Conservation (phyloP, 2,797 vertebrate species). For the Galagoides demidoff region DNA sequence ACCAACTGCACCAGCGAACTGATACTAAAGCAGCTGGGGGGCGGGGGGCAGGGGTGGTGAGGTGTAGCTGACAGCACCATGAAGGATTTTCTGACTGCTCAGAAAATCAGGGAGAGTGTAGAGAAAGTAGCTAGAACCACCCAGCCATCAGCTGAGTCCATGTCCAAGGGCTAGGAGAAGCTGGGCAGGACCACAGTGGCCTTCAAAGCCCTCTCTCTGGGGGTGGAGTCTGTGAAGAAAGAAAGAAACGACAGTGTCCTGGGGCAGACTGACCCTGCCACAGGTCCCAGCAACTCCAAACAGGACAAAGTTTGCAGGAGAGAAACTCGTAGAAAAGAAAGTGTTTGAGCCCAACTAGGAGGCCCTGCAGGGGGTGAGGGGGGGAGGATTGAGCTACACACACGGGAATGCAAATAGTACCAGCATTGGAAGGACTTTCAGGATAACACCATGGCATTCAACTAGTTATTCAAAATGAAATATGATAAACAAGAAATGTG, state of each 20-base stretch:
- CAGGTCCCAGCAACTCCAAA: slow-evolving; percentile 92
- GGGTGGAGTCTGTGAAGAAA: slow-evolving; percentile 95
- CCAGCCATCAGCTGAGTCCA: slow-evolving; percentile 94
- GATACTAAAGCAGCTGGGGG: slow-evolving; percentile 93
- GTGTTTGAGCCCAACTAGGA: slow-evolving; percentile 96
- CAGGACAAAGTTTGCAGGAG: slow-evolving; percentile 94
- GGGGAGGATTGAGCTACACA: slow-evolving; percentile 95
- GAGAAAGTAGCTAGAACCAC: slow-evolving; percentile 96
- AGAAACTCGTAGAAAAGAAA: slow-evolving; percentile 88
- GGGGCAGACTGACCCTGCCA: slow-evolving; percentile 92
- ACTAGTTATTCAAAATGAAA: slow-evolving; percentile 98
- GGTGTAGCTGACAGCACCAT: slow-evolving; percentile 90
- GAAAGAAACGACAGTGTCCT: slow-evolving; percentile 93
- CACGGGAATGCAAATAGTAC: slow-evolving; percentile 96
- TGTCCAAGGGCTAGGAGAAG: slow-evolving; percentile 94
- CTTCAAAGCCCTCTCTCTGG: slow-evolving; percentile 97
- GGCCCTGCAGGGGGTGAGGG: slow-evolving; percentile 90
- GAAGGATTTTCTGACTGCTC: slow-evolving; percentile 93
- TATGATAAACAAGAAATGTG: slow-evolving; percentile 96
- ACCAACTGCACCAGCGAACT: slow-evolving; percentile 95
- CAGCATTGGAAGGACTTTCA: slow-evolving; percentile 99
- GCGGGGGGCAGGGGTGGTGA: slow-evolving; percentile 72
- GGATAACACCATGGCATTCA: slow-evolving; percentile 97
- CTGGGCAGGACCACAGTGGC: slow-evolving; percentile 93
- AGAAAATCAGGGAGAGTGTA: slow-evolving; percentile 96